These are phyloP conservation scores for Linyphia triangularis DNA, from an alignment of 2,888 invertebrate genomes.

Conservation along the genomic window DNA sequence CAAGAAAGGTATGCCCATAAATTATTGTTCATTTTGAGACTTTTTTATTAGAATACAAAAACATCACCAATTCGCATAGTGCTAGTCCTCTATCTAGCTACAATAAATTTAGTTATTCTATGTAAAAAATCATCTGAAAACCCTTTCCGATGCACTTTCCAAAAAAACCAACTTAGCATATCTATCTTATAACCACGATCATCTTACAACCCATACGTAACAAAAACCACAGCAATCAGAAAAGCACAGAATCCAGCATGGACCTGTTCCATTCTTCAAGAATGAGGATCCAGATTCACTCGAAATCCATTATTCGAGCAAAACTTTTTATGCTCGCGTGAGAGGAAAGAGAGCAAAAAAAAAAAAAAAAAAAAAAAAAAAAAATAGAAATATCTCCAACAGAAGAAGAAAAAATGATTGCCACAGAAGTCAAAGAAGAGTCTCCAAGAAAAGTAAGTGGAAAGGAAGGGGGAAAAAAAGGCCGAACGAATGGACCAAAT, in stretches of 20 bases:
- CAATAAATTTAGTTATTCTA: no score
- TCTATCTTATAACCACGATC: background rate
- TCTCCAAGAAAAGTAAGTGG: background rate
- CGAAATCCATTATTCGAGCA: background rate
- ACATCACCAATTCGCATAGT: no score
- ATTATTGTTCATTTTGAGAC: no score
- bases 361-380: background rate
- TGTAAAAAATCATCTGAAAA: no score
- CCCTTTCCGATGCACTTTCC: no score
- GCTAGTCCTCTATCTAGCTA: no score
- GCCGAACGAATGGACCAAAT: slow-evolving; percentile 46
- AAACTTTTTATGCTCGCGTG: background rate
- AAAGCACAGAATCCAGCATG: background rate
- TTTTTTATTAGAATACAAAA: no score
- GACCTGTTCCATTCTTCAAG: background rate
- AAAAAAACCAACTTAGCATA: background rate
- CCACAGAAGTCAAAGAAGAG: slow-evolving; percentile 9
- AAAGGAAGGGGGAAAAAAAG: background rate
- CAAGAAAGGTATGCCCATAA: no score
- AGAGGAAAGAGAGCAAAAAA: background rate
- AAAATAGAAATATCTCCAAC: background rate
- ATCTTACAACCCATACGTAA: background rate
- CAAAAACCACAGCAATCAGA: background rate
- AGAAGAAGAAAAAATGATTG: no score
- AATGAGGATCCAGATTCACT: slow-evolving; percentile 28